Base-by-base conservation (phyloP, 2,888 invertebrate species). In the Agrochola circellaris region DNA sequence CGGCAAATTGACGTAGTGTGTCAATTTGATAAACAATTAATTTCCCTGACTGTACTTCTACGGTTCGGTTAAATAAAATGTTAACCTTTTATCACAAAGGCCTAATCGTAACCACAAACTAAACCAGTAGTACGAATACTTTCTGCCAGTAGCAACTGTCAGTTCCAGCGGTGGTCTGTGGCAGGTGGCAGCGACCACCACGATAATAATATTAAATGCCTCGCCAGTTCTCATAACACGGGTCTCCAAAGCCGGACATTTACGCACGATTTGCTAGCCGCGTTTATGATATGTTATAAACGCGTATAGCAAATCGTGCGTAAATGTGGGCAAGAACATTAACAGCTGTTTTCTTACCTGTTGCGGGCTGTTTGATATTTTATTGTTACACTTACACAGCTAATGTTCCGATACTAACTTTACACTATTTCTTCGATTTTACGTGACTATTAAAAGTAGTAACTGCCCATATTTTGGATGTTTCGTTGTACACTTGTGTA, bases 321-420 rank as follows among this genome's bases (percentile, higher is more conserved):
- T n/a, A n/a, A n/a, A n/a, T n/a, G n/a, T n/a, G 26, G 42, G n/a
- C 48, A 15, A 34, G 26, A 38, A 69, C 34, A 34, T 68, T n/a
- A 48, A 68, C 68, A 64, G 34, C 20, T 60, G 51, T n/a, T 30
- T n/a, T n/a, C 23, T 51, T 20, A 81, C 64, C 79, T 81, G 56
- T 79, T 75, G 66, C 48, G 48, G 34, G 23, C 7, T 15, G 7
- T 23, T 58, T 42, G 17, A 30, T 45, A 38, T 13, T 42, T 34
- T 73, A 65, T 34, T 38, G 60, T 38, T 13, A n/a, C 48, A 42
- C 8, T 4, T 23, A 23, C 62, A 26, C 42, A 78, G 13, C 2
- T 56, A 23, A 66, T 30, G 45, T 61, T 34, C 15, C 1, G n/a
- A 20, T 66, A 79, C 30, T n/a, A 17, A 70, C 17, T 23, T 66